Evolutionary conservation across 1,140 invertebrate species (phyloP).

Genomic region (Euura lappo): DNA sequence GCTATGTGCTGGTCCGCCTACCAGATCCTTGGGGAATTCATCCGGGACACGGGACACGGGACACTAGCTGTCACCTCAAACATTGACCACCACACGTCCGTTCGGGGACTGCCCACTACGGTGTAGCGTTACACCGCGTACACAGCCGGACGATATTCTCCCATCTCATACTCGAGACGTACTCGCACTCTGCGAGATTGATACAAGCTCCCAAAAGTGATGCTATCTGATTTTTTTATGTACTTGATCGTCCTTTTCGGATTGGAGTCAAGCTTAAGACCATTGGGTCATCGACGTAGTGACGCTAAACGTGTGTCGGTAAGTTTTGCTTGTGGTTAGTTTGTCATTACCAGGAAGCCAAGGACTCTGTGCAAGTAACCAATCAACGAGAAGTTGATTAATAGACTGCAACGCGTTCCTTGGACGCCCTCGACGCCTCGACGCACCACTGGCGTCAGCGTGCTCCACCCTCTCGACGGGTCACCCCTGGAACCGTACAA

Average conservation of each 20-base stretch:
- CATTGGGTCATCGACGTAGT: too few relatives aligned
- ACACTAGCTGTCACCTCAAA: slow-evolving; percentile 50
- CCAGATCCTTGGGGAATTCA: background rate
- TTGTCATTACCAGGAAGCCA: slow-evolving; percentile 13
- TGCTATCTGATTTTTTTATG: too few relatives aligned
- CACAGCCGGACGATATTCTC: too few relatives aligned
- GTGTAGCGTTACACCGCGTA: background rate
- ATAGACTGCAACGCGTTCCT: slow-evolving; percentile 35
- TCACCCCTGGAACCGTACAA: background rate
- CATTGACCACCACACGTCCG: slow-evolving; percentile 38
- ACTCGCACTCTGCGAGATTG: too few relatives aligned
- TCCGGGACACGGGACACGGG: slow-evolving; percentile 29
- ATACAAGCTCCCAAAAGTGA: too few relatives aligned
- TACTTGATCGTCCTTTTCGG: too few relatives aligned
- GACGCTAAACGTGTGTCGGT: too few relatives aligned
- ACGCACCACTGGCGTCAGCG: slow-evolving; percentile 2
- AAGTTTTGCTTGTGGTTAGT: too few relatives aligned
- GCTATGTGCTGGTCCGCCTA: background rate
- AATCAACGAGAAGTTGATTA: slow-evolving; percentile 40
- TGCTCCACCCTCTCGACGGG: slow-evolving; percentile 12
- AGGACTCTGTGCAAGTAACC: slow-evolving; percentile 22
- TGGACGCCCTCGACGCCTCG: background rate
- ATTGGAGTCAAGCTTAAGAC: too few relatives aligned
- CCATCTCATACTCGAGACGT: too few relatives aligned
- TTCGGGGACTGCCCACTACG: slow-evolving; percentile 3